These are phyloP conservation scores for Psylliodes chrysocephalus DNA, from an alignment of 2,888 invertebrate species.

Conservation along the genomic window DNA sequence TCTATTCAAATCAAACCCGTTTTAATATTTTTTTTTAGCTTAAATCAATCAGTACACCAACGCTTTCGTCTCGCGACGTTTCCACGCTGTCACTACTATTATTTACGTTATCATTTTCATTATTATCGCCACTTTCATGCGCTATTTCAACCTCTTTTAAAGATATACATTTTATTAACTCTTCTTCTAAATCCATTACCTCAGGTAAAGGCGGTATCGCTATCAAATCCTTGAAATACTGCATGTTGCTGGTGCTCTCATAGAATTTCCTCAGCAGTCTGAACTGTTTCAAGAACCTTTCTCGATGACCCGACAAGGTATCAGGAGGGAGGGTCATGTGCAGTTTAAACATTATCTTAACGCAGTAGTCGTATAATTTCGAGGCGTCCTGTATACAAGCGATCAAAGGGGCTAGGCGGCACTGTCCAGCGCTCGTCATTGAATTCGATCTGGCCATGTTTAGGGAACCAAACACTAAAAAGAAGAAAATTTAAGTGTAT, in stretches of 20 bases:
- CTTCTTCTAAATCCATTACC: conserved; percentile 62
- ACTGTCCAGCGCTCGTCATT: conserved; percentile 97
- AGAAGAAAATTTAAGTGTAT: too few species aligned
- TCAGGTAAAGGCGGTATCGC: conserved; percentile 92
- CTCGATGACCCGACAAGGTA: conserved; percentile 85
- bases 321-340: conserved; percentile 93
- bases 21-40: conserved; percentile 7
- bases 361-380: conserved; percentile 95
- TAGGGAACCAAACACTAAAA: conserved; percentile 88
- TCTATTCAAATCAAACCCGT: too few species aligned
- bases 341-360: conserved; percentile 94
- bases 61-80: neutral
- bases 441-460: conserved; percentile 95
- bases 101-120: conserved; percentile 7
- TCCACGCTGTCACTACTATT: neutral
- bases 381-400: conserved; percentile 96
- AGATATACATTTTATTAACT: conserved; percentile 36
- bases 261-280: conserved; percentile 91
- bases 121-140: neutral
- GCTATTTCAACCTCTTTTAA: conserved; percentile 13
- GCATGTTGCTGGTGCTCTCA: conserved; percentile 89
- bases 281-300: conserved; percentile 91
- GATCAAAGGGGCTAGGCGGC: conserved; percentile 94
- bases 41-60: conserved; percentile 23
- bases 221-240: conserved; percentile 97